Base-by-base conservation (phyloP, 2,888 invertebrate genomes). In the Camponotus fellah region DNA sequence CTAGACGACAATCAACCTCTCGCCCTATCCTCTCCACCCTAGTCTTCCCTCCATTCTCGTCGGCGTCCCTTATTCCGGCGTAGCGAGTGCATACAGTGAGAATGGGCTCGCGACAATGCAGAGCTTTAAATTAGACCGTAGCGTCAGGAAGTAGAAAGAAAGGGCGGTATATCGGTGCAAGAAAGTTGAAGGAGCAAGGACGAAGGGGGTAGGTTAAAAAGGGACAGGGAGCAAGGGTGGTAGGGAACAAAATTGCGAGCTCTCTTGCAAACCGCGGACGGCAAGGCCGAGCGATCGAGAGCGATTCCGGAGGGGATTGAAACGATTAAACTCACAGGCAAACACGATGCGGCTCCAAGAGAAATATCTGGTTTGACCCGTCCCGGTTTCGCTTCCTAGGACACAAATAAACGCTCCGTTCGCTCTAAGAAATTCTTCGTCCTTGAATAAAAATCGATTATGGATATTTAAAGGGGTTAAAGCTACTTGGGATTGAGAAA, bases 81-180 rank as follows among this genome's bases (percentile, higher is more conserved):
- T 86, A 69, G 85, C 85, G 83, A 82, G 79, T 74, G 80, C 79
- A 83, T 75, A 77, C 71, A 79, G 64, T 62, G 80, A 83, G 65
- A 72, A 76, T 79, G 85, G 90, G 85, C 82, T 84, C 82, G 88
- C 88, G 88, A 91, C 91, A 92, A 92, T 91, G 90, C 91, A 77
- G 74, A 90, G 86, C 82, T 92, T 92, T 90, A 90, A 91, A 92
- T 92, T 91, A 91, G 91, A 90, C 82, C 88, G 85, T 64, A 75
- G 71, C 83, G 83, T 77, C 84, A 46, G 49, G 49, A 72, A 43
- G 37, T 46, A 37, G 26, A 32, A 43, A 58, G 64, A 43, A 34
- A 53, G 65, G 6, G 65, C 32, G 74, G 43, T 53, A 64, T 40
- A 74, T 0, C 40, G 83, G 77, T 43, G 43, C 46, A 12, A 65